These are phyloP conservation scores for Forbesichthys agassizii DNA, from an alignment of 2,113 vertebrate genomes.

Conservation along the genomic window DNA sequence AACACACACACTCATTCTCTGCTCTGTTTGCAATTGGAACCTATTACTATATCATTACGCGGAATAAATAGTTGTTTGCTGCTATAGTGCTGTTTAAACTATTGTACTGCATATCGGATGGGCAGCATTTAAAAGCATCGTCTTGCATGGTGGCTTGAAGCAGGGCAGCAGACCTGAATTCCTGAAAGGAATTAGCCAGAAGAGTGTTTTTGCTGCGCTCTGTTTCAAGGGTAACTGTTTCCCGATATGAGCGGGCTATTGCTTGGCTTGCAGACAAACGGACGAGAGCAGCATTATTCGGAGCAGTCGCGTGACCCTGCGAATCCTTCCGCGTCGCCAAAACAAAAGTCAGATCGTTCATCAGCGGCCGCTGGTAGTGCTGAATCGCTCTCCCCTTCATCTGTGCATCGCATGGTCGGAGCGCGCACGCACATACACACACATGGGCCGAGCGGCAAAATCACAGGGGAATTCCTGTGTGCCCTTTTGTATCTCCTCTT, in stretches of 20 bases:
- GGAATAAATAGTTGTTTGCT: too few relatives aligned
- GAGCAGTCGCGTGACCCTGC: conserved; percentile 69
- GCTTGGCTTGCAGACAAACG: conserved; percentile 76
- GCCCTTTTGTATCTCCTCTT: conserved; percentile 40
- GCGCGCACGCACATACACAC: conserved; percentile 5
- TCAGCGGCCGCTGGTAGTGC: conserved; percentile 71
- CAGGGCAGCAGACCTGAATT: conserved; percentile 39
- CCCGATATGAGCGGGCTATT: conserved; percentile 74
- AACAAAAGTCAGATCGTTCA: conserved; percentile 80
- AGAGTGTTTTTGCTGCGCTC: conserved; percentile 65
- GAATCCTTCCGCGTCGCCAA: conserved; percentile 75
- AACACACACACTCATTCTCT: too few relatives aligned
- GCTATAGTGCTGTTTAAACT: too few relatives aligned
- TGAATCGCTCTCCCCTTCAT: conserved; percentile 75
- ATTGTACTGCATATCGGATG: too few relatives aligned
- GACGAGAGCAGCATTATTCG: conserved; percentile 78
- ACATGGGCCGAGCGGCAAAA: conserved; percentile 13
- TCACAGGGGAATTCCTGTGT: conserved; percentile 45
- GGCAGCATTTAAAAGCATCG: conserved; percentile 24
- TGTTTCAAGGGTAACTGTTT: conserved; percentile 75
- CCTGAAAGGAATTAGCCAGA: conserved; percentile 57
- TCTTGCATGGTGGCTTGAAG: conserved; percentile 33
- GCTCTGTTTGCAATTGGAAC: too few relatives aligned
- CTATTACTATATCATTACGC: too few relatives aligned
- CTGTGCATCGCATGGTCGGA: conserved; percentile 64